phyloP scores from a whole-genome alignment of 2,888 invertebrate species.

The Sisyra terminalis region DNA sequence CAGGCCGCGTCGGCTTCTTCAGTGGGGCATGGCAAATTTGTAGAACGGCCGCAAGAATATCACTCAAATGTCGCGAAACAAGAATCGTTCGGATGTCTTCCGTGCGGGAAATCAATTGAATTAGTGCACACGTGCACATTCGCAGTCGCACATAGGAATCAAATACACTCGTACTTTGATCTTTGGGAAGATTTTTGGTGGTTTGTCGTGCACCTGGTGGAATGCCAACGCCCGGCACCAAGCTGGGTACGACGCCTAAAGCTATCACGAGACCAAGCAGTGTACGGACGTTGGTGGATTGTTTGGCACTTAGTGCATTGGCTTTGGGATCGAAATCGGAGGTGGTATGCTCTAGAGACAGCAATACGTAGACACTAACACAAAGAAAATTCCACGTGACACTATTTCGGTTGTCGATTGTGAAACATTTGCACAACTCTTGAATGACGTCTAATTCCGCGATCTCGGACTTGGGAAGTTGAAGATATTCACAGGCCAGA shows the following conservation, averaged over 20 bases:
- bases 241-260: conserved; percentile 46
- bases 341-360: conserved; percentile 21
- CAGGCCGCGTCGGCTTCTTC: conserved; percentile 24
- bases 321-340: conserved; percentile 23
- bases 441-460: conserved; percentile 6
- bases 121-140: conserved; percentile 30
- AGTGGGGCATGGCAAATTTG: conserved; percentile 52
- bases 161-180: conserved; percentile 23
- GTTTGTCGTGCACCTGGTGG: conserved; percentile 26
- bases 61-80: conserved; percentile 36
- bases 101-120: conserved; percentile 27
- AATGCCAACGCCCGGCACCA: conserved; percentile 48
- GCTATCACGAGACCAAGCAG: conserved; percentile 43
- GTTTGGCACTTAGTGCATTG: conserved; percentile 43
- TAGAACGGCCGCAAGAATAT: conserved; percentile 47
- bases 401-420: conserved; percentile 12
- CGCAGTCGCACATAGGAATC: conserved; percentile 34
- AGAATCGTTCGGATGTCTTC: conserved; percentile 37
- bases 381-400: conserved; percentile 28
- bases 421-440: conserved; percentile 4
- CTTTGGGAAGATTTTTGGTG: conserved; percentile 21
- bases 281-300: conserved; percentile 43
- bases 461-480: conserved; percentile 11
- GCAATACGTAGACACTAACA: conserved; percentile 28
- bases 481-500: conserved; percentile 12